Percentiles rank a stretch among this genome's conserved stretches.
Evolutionary conservation across 2,888 invertebrate genomes (phyloP).

Genomic region (Incurvaria masculella): DNA sequence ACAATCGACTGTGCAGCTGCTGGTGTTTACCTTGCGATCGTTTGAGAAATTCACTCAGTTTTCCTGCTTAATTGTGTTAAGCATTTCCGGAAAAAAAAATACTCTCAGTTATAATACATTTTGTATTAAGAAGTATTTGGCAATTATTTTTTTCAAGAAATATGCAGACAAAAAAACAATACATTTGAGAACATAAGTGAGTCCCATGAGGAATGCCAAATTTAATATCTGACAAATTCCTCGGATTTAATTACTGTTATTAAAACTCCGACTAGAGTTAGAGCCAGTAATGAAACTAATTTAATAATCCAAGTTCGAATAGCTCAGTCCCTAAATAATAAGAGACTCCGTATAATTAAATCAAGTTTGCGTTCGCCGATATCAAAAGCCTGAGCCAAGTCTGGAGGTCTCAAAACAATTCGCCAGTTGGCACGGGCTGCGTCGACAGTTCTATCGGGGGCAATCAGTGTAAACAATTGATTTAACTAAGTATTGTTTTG

Average conservation of each 20-base stretch:
- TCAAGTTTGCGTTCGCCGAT: not conserved
- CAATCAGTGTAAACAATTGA: not conserved
- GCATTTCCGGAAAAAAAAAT: not conserved
- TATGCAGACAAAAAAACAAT: too few species aligned
- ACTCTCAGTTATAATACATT: too few species aligned
- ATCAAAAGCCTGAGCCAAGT: not conserved
- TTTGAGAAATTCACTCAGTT: not conserved
- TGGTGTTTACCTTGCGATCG: not conserved
- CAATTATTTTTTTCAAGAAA: too few species aligned
- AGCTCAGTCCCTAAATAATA: too few species aligned
- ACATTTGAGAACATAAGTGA: too few species aligned
- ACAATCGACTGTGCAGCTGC: not conserved
- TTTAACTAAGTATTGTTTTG: not conserved
- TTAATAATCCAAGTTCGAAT: too few species aligned
- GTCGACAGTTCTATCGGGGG: not conserved
- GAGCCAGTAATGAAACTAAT: too few species aligned
- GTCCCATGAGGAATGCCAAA: too few species aligned
- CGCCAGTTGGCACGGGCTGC: not conserved
- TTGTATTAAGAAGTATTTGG: too few species aligned
- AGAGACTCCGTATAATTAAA: not conserved
- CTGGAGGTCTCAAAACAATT: not conserved
- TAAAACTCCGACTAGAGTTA: too few species aligned
- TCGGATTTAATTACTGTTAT: too few species aligned
- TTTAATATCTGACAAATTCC: too few species aligned
- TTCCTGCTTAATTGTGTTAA: not conserved